Percentiles rank a stretch among this genome's conserved stretches.
Conservation (phyloP, 2,888 invertebrate genomes). For the Luperina testacea region DNA sequence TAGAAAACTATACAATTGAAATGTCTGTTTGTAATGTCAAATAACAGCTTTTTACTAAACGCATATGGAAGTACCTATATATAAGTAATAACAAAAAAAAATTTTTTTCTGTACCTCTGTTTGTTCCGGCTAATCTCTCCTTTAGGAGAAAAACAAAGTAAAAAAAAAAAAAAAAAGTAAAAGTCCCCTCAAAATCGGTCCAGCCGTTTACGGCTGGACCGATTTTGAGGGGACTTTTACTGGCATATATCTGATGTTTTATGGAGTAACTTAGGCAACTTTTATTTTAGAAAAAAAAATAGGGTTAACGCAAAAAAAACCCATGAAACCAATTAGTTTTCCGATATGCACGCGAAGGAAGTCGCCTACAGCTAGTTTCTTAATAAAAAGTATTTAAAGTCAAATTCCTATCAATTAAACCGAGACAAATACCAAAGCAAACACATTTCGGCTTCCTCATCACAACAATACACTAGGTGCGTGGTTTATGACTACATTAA, state of each 20-base stretch:
- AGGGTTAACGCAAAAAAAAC: neutral
- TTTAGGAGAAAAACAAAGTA: too few relatives aligned
- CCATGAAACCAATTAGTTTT: too few relatives aligned
- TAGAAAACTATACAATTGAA: neutral
- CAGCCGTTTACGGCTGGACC: neutral
- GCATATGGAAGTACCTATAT: too few relatives aligned
- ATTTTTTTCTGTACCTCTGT: neutral
- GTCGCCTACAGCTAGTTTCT: too few relatives aligned
- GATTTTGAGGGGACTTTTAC: neutral
- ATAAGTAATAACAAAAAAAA: too few relatives aligned
- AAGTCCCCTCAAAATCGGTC: too few relatives aligned
- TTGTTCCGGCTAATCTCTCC: neutral
- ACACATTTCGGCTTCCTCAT: constrained; percentile 73
- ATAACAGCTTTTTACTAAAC: neutral
- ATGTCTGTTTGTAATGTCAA: neutral
- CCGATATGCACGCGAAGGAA: too few relatives aligned
- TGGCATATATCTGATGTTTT: neutral
- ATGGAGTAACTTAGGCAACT: too few relatives aligned
- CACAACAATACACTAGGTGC: constrained; percentile 73
- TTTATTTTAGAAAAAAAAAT: too few relatives aligned
- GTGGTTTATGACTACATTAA: constrained; percentile 87
- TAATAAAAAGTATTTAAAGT: neutral
- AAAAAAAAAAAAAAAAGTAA: too few relatives aligned
- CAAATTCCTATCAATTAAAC: constrained; percentile 30
- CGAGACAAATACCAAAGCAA: constrained; percentile 61